Evolutionary conservation across 2,797 vertebrate genomes (phyloP).

Genomic region (Acipenser ruthenus): DNA sequence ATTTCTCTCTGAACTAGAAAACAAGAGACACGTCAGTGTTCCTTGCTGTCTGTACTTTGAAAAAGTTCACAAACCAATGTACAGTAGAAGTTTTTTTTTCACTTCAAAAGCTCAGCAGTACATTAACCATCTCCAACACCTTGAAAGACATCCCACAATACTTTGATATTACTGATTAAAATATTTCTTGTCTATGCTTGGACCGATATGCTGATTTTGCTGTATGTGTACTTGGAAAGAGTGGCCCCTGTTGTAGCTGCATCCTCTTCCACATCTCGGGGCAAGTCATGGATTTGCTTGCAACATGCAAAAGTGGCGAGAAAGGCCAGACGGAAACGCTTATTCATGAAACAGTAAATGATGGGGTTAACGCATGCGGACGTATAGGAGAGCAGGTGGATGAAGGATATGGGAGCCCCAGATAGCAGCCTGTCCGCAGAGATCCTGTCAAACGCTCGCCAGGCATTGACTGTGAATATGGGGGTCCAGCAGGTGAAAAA

Average conservation of each 20-base stretch:
- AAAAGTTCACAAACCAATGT: no score
- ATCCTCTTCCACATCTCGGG: slow-evolving; percentile 51
- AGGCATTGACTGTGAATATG: slow-evolving; percentile 86
- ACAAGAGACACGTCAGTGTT: no score
- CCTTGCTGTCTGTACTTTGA: no score
- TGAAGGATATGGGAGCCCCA: slow-evolving; percentile 91
- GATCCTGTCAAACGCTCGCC: slow-evolving; percentile 78
- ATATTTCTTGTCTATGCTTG: slow-evolving; percentile 31
- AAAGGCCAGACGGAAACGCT: slow-evolving; percentile 80
- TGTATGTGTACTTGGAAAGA: slow-evolving; percentile 65
- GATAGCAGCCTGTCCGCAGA: slow-evolving; percentile 76
- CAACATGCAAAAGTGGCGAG: slow-evolving; percentile 80
- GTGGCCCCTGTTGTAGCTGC: slow-evolving; percentile 59
- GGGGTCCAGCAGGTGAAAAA: slow-evolving; percentile 97
- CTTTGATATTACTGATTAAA: no score
- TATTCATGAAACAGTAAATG: slow-evolving; percentile 98
- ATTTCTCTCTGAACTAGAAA: no score
- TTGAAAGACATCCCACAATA: no score
- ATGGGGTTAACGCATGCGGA: slow-evolving; percentile 94
- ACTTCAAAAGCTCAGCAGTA: no score
- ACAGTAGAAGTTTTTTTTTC: no score
- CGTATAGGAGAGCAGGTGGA: slow-evolving; percentile 89
- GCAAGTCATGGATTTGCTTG: slow-evolving; percentile 2
- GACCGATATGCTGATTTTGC: slow-evolving; percentile 47
- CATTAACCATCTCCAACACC: no score